Percentiles rank a stretch among this genome's conserved stretches.
phyloP scores from a whole-genome alignment of 2,888 invertebrate genomes.

The Phymatocera aterrima region DNA sequence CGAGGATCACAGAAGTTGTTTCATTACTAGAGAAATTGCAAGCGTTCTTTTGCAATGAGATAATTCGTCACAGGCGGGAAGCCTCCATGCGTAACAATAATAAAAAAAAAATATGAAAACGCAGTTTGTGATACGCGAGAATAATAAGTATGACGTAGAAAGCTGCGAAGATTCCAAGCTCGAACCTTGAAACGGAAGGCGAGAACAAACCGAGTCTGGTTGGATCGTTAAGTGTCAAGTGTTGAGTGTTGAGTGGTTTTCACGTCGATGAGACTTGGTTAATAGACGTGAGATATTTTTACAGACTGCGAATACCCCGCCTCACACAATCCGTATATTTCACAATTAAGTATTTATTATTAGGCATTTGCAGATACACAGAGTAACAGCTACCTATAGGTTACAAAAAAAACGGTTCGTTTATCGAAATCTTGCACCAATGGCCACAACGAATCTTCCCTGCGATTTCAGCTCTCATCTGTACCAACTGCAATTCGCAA shows the following conservation, averaged over 20 bases:
- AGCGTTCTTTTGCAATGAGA: background rate
- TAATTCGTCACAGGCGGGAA: background rate
- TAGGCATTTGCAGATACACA: background rate
- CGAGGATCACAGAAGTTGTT: too few relatives aligned
- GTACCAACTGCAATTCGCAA: slow-evolving; percentile 2
- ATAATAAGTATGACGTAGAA: background rate
- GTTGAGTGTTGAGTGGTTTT: slow-evolving; percentile 39
- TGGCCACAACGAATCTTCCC: background rate
- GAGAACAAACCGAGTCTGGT: slow-evolving; percentile 31
- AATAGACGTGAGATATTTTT: slow-evolving; percentile 23
- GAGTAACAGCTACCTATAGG: too few relatives aligned
- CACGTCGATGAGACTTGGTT: slow-evolving; percentile 31
- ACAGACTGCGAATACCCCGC: background rate
- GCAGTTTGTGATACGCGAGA: slow-evolving; percentile 17
- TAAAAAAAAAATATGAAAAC: background rate
- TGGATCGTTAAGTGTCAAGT: slow-evolving; percentile 33
- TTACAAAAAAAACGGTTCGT: background rate
- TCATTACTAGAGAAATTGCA: background rate
- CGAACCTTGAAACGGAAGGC: slow-evolving; percentile 37
- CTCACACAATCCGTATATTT: background rate
- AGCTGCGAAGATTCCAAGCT: slow-evolving; percentile 2
- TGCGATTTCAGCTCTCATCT: background rate
- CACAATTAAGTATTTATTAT: slow-evolving; percentile 13
- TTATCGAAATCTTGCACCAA: slow-evolving; percentile 2
- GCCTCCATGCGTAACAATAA: background rate